Evolutionary conservation across 1,140 invertebrate species (phyloP).

Genomic region (Drosophila oshimai): DNA sequence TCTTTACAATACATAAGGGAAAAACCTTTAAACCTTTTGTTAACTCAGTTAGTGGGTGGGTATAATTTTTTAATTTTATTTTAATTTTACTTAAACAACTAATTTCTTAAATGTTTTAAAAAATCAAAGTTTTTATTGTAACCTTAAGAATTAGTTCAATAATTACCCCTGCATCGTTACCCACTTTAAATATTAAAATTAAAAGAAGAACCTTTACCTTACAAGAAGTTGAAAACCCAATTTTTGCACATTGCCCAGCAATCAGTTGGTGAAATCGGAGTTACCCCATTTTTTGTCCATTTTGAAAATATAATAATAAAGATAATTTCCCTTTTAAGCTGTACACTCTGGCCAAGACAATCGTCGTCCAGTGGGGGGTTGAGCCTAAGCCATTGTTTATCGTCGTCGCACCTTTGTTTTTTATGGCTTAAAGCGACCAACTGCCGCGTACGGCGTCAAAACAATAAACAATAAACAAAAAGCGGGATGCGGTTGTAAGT

Average conservation of each 20-base stretch:
- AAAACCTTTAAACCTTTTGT: background rate
- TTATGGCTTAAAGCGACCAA: conserved; percentile 70
- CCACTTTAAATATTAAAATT: no score
- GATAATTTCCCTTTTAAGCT: conserved; percentile 48
- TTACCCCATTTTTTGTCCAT: background rate
- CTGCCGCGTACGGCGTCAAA: conserved; percentile 60
- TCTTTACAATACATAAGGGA: no score
- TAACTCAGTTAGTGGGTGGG: no score
- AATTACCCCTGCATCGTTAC: no score
- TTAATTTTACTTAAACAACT: no score
- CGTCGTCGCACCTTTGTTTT: conserved; percentile 73
- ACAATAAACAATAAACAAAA: conserved; percentile 65
- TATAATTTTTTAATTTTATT: no score
- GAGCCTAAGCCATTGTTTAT: conserved; percentile 54
- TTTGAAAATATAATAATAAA: conserved; percentile 44
- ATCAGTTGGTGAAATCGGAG: background rate
- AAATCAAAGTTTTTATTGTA: no score
- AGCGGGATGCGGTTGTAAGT: conserved; percentile 10
- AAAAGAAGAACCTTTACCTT: no score
- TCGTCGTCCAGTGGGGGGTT: background rate
- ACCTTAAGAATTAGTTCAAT: no score
- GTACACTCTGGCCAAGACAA: conserved; percentile 49
- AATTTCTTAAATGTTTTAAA: no score
- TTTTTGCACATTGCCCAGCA: background rate
- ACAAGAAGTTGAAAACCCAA: no score